Percentiles rank a stretch among this genome's conserved stretches.
phyloP scores from a whole-genome alignment of 2,888 invertebrate species.

The Rosalia funebris region DNA sequence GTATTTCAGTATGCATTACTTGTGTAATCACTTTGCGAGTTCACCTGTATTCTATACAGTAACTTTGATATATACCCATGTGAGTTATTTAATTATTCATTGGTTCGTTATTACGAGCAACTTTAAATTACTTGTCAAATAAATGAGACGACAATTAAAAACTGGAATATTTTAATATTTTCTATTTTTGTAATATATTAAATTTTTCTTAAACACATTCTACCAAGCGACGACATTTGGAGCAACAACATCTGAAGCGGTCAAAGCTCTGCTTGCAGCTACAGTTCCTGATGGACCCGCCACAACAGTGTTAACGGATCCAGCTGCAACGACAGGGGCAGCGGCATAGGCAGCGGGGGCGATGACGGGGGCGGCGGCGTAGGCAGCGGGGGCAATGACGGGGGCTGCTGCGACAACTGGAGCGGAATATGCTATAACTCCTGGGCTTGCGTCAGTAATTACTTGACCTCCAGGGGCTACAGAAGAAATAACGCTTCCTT shows the following conservation, averaged over 20 bases:
- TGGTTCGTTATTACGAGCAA: too few species aligned
- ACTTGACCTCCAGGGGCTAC: slow-evolving; percentile 52
- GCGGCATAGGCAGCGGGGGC: background rate
- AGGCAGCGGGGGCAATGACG: background rate
- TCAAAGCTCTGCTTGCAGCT: slow-evolving; percentile 41
- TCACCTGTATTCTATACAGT: too few species aligned
- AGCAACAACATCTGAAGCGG: slow-evolving; percentile 27
- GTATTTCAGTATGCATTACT: too few species aligned
- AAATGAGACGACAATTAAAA: too few species aligned
- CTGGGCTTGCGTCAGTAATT: slow-evolving; percentile 41
- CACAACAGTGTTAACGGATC: slow-evolving; percentile 39
- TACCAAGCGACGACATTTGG: background rate
- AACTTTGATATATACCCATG: too few species aligned
- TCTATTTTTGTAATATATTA: too few species aligned
- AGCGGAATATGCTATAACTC: slow-evolving; percentile 23
- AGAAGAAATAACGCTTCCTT: slow-evolving; percentile 52
- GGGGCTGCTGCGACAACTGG: slow-evolving; percentile 2
- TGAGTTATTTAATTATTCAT: too few species aligned
- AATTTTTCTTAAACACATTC: too few species aligned
- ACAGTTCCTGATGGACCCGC: slow-evolving; percentile 54
- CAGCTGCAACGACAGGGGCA: slow-evolving; percentile 34
- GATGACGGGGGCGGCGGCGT: background rate
- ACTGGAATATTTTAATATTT: too few species aligned
- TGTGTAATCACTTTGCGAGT: too few species aligned
- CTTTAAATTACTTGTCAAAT: too few species aligned